Base-by-base conservation (phyloP, 2,888 invertebrate genomes). In the Apotomis turbidana region DNA sequence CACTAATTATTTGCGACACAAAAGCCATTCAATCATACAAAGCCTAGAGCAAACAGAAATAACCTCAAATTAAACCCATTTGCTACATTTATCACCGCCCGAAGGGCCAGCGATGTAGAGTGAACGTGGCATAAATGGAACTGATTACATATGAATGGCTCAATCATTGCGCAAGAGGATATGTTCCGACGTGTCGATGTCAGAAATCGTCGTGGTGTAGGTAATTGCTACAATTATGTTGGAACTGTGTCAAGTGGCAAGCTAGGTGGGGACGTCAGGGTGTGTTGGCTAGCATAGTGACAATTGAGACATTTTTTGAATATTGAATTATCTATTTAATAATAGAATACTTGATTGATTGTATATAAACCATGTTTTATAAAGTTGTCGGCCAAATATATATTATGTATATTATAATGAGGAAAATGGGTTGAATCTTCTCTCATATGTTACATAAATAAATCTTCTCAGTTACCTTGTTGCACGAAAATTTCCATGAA, bases 161-260 rank as follows among this genome's bases (percentile, higher is more conserved):
- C 88, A 90, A 92, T 91, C 88, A 85, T 90, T 89, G 87, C 83
- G 86, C 86, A 90, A 90, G 78, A 80, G 87, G 88, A 91, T 91
- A 86, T 91, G 90, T 91, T 90, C 89, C 87, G 91, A 91, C 90
- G 85, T 90, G 90, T 87, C 84, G 84, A 81, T 83, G 80, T 81
- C 77, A 74, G 75, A 77, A 72, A 72, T 81, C 75, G 80, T 80
- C 79, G 81, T 80, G 78, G 80, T 79, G 80, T 82, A 83, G 80
- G 83, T 87, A 90, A 92, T 91, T 89, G 89, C 91, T 87, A 90
- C 90, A 91, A 92, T 93, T 91, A 91, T 87, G 85, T 80, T 80
- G 83, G 85, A 92, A 90, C 85, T 91, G 85, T 91, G 91, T 91
- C 91, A 90, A 89, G 87, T 86, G 80, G 87, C 77, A 78, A 78